Evolutionary conservation across 2,888 invertebrate genomes (phyloP), one percentile per base, ranked within the genome.

Genomic region (Dryococelus australis): DNA sequence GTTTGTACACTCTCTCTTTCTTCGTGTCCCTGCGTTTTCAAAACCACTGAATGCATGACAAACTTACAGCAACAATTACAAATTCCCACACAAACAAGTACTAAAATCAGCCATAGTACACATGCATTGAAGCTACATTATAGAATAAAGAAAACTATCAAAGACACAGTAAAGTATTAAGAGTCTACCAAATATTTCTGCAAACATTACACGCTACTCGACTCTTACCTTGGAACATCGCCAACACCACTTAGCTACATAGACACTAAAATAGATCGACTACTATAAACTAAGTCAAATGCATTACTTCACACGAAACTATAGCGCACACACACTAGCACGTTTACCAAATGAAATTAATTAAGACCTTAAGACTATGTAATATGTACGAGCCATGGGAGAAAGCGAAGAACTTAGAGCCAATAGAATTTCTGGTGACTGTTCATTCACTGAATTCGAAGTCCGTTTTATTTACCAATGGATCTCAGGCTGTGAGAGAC

Each of bases 1-100:
- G 65, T n/a, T n/a, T 65, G 65, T 24, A 65, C 65, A 65, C 65
- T 65, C 65, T 65, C 65, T 65, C 65, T 65, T 65, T 65, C 65
- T 65, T 65, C 65, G 65, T 65, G 65, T 65, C 65, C 65, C 65
- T 65, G 65, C 65, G 65, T 65, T 65, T 65, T 65, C 65, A 65
- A 16, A 65, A 24, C 10, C 65, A 65, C 65, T 65, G 65, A 65
- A 65, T 65, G n/a, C 65, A 65, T n/a, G 24, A 20, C 8, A 24
- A 65, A 65, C 47, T 47, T 47, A 47, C 65, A 65, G 65, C 20
- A 65, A 16, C 6, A 20, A 65, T 16, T 24, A 65, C n/a, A 65
- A 9, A 24, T 65, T 65, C 65, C 65, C 65, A 35, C 35, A 35
- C 35, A 65, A 65, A 24, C 10, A 65, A 20, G 65, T 65, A 24